Base-by-base conservation (phyloP, 1,140 invertebrate species). In the Rhyzopertha dominica region DNA sequence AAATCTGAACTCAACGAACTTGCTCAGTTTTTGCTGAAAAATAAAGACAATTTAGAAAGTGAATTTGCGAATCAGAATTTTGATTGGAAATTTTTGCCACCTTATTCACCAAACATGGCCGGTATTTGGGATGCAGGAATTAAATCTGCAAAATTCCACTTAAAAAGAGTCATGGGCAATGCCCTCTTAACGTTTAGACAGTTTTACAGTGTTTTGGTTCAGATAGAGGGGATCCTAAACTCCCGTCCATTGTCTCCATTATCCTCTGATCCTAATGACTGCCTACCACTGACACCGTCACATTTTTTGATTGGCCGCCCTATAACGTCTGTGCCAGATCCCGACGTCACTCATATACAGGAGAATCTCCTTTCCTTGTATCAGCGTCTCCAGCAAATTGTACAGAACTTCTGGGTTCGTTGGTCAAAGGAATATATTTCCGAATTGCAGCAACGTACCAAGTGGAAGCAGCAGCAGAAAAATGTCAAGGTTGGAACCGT, bases 341-440 rank as follows among this genome's bases (percentile, higher is more conserved):
- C 14, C 1, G n/a, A 23, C 23, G 19, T 25, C 19, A n/a, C 2
- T 7, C 13, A 25, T 7, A n/a, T n/a, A n/a, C n/a, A n/a, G n/a
- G n/a, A n/a, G n/a, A n/a, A n/a, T n/a, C n/a, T n/a, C n/a, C n/a
- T n/a, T n/a, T 10, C 16, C 2, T 16, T 18, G 10, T 31, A 29
- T 26, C 24, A 42, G 17, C 3, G 12, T 18, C 2, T 36, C 2
- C 26, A 31, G 13, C 13, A 13, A 22, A 34, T 41, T 22, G n/a
- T 45, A 8, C 43, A 52, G 12, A 43, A 52, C n/a, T 59, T 61
- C 30, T 61, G 49, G 56, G 37, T 31, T 10, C 34, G 47, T 43
- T 58, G 51, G 55, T 24, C 16, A 4, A 35, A 28, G 9, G 54
- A 59, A 18, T 58, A 59, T 34, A 10, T 59, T 0, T 20, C 46